Percentiles rank a stretch among this genome's conserved stretches.
Conservation (phyloP, 2,888 invertebrate species). For the Ctena decussata region DNA sequence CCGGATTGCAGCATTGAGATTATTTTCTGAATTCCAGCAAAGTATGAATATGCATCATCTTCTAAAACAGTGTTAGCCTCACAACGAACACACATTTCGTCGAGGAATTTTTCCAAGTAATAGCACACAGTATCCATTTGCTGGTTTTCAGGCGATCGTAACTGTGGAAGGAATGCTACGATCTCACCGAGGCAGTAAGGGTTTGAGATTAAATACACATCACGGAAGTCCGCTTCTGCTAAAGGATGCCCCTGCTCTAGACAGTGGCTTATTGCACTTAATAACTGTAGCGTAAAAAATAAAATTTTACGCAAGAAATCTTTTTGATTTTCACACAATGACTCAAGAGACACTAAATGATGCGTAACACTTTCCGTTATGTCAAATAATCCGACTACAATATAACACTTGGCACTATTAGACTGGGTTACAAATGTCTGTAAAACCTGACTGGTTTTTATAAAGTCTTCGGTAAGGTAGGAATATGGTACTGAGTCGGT, state of each 20-base stretch:
- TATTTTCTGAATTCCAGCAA: constrained; percentile 69
- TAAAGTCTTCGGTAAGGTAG: constrained; percentile 81
- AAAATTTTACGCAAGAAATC: constrained; percentile 74
- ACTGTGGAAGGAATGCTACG: constrained; percentile 78
- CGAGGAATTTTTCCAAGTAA: constrained; percentile 75
- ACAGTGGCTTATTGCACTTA: constrained; percentile 83
- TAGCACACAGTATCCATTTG: constrained; percentile 79
- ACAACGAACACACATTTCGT: constrained; percentile 69
- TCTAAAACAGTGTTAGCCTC: constrained; percentile 57
- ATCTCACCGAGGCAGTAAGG: constrained; percentile 74
- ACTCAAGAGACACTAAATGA: constrained; percentile 71
- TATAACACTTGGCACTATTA: constrained; percentile 76
- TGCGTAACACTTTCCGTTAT: constrained; percentile 76
- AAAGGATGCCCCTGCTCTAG: constrained; percentile 80
- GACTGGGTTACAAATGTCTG: constrained; percentile 77
- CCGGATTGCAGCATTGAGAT: constrained; percentile 73
- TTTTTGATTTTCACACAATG: constrained; percentile 69
- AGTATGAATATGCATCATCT: constrained; percentile 65
- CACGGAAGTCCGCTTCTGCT: constrained; percentile 78
- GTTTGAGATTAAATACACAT: constrained; percentile 77
- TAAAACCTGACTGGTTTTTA: constrained; percentile 79
- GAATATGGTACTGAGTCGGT: constrained; percentile 79
- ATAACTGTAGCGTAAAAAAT: constrained; percentile 74
- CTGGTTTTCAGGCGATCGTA: constrained; percentile 77
- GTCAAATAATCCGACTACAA: constrained; percentile 78